Conservation (phyloP, 2,888 invertebrate species). For the Neoscelio sp. region DNA sequence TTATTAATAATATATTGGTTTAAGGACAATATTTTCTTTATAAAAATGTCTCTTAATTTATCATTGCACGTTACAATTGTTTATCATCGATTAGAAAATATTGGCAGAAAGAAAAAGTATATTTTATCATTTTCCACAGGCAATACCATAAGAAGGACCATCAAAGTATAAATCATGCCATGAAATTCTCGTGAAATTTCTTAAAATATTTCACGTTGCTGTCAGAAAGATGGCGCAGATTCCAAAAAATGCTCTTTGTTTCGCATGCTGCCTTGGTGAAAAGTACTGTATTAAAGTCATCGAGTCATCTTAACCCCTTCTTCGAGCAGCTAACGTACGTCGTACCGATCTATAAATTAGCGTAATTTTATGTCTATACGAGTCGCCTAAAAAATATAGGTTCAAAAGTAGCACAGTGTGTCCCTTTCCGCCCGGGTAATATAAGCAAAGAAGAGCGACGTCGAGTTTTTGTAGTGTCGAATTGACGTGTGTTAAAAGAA, state of each 20-base stretch:
- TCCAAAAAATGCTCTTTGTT: conserved; percentile 42
- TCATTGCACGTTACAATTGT: no score
- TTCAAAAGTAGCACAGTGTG: conserved; percentile 63
- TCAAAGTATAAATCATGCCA: no score
- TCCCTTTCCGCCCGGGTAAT: conserved; percentile 53
- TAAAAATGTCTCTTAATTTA: no score
- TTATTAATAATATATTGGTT: no score
- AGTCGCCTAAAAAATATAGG: conserved; percentile 54
- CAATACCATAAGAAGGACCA: no score
- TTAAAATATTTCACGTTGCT: conserved; percentile 26
- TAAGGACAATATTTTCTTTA: no score
- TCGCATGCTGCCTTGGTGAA: conserved; percentile 34
- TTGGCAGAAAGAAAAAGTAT: no score
- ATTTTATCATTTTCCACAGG: no score
- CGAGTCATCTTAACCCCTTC: conserved; percentile 64
- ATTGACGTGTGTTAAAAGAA: conserved; percentile 44
- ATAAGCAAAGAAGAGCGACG: conserved; percentile 44
- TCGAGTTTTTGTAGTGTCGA: conserved; percentile 49
- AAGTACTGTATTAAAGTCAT: conserved; percentile 65
- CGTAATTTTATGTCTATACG: conserved; percentile 39
- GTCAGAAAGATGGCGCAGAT: conserved; percentile 46
- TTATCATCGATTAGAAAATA: no score
- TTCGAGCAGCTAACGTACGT: conserved; percentile 45
- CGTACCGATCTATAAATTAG: conserved; percentile 56
- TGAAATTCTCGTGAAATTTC: not conserved